Evolutionary conservation across 2,113 vertebrate species (phyloP).

Genomic region (Larimichthys crocea): DNA sequence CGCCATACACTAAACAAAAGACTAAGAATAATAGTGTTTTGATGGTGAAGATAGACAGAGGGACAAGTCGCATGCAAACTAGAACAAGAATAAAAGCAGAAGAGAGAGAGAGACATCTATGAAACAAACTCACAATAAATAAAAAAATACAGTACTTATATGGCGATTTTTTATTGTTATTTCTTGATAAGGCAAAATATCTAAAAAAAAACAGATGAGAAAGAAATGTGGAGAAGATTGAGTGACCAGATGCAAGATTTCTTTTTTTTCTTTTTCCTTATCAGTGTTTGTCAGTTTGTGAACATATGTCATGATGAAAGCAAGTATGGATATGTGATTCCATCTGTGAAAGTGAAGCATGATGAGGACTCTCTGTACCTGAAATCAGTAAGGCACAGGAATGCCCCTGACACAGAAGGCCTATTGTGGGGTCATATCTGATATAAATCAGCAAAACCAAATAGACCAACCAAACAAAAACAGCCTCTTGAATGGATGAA

Average conservation of each 20-base stretch:
- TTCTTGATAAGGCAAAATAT: neutral
- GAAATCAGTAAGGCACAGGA: conserved; percentile 32
- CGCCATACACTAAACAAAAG: conserved; percentile 10
- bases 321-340: neutral
- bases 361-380: conserved; percentile 47
- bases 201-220: neutral
- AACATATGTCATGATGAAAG: neutral
- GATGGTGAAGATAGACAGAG: neutral
- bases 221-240: neutral
- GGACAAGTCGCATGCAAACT: neutral
- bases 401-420: conserved; percentile 54
- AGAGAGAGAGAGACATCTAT: neutral
- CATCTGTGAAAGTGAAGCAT: neutral
- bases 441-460: conserved; percentile 36
- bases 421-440: conserved; percentile 64
- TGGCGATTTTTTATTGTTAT: too few relatives aligned
- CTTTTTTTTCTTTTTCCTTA: neutral
- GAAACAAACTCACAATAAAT: too few relatives aligned
- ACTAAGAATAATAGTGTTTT: neutral
- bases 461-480: conserved; percentile 6
- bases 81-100: neutral
- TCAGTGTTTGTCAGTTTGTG: conserved; percentile 8
- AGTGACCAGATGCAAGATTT: neutral
- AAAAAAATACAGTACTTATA: too few relatives aligned
- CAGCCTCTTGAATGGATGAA: conserved; percentile 1